These are phyloP conservation scores for Drosophila mulleri DNA, from an alignment of 2,888 invertebrate genomes.

Conservation along the genomic window DNA sequence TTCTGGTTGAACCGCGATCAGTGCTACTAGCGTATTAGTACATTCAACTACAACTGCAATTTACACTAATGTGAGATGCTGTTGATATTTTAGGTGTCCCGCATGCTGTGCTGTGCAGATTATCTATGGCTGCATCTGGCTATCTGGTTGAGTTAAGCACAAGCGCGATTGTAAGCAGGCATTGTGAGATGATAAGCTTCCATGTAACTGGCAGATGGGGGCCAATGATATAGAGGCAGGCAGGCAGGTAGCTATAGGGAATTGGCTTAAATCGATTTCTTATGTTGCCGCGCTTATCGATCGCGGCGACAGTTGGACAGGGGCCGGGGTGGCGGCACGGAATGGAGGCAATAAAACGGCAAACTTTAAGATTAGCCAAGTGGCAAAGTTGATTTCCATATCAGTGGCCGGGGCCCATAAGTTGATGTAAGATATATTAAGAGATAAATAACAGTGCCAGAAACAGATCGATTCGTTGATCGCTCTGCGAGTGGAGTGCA, in stretches of 20 bases:
- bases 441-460: constrained; percentile 69
- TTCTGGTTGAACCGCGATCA: neutral
- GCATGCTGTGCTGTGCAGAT: constrained; percentile 12
- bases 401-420: constrained; percentile 60
- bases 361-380: constrained; percentile 74
- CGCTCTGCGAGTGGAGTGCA: constrained; percentile 41
- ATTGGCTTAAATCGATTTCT: constrained; percentile 74
- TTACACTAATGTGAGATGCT: constrained; percentile 5
- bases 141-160: constrained; percentile 65
- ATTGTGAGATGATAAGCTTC: constrained; percentile 70
- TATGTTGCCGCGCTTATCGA: constrained; percentile 65
- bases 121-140: constrained; percentile 61
- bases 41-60: neutral
- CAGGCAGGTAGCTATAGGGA: constrained; percentile 27
- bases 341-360: constrained; percentile 22
- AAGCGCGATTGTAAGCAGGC: constrained; percentile 68
- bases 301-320: constrained; percentile 17
- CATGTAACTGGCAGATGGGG: constrained; percentile 60
- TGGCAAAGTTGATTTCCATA: constrained; percentile 71
- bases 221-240: constrained; percentile 35
- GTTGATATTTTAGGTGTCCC: constrained; percentile 11
- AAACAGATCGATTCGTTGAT: constrained; percentile 64
- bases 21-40: neutral
- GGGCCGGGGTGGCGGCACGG: neutral
- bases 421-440: constrained; percentile 76